Percentiles rank a stretch among this genome's conserved stretches.
Conservation (phyloP, 2,888 invertebrate species). For the Chrysolina oricalcia region DNA sequence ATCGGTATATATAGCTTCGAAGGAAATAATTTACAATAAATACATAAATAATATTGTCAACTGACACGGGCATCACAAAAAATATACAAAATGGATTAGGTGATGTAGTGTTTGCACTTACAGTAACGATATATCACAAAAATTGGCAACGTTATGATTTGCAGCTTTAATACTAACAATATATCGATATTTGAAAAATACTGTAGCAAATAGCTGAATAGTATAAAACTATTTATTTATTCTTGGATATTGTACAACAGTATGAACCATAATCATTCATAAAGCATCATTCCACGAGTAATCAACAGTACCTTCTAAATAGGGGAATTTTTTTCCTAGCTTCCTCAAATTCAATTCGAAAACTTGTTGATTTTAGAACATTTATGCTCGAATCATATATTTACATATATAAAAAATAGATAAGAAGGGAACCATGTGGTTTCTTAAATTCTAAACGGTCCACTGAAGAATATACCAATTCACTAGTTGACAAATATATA, state of each 20-base stretch:
- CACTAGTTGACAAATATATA: too few relatives aligned
- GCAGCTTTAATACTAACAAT: conserved; percentile 46
- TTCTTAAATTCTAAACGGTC: not conserved
- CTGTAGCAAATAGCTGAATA: conserved; percentile 2
- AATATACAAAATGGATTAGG: conserved; percentile 15
- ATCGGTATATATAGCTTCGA: conserved; percentile 3
- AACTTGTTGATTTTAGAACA: not conserved
- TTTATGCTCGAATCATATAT: not conserved
- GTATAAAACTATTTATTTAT: conserved; percentile 13
- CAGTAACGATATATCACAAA: conserved; percentile 65
- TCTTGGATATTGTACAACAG: conserved; percentile 20
- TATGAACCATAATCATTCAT: not conserved
- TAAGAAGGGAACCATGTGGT: not conserved
- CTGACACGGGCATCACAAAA: conserved; percentile 18
- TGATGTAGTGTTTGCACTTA: conserved; percentile 31
- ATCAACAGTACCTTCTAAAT: not conserved
- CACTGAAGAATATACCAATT: too few relatives aligned
- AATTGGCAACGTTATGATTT: conserved; percentile 66
- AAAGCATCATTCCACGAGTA: conserved; percentile 2
- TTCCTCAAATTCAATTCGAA: not conserved
- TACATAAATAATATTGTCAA: conserved; percentile 34
- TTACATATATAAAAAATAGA: not conserved
- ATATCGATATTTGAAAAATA: conserved; percentile 18
- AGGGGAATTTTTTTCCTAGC: not conserved
- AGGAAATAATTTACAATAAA: conserved; percentile 28